These are phyloP conservation scores for Lepisosteus osseus DNA, from an alignment of 2,113 vertebrate genomes.

Conservation along the genomic window DNA sequence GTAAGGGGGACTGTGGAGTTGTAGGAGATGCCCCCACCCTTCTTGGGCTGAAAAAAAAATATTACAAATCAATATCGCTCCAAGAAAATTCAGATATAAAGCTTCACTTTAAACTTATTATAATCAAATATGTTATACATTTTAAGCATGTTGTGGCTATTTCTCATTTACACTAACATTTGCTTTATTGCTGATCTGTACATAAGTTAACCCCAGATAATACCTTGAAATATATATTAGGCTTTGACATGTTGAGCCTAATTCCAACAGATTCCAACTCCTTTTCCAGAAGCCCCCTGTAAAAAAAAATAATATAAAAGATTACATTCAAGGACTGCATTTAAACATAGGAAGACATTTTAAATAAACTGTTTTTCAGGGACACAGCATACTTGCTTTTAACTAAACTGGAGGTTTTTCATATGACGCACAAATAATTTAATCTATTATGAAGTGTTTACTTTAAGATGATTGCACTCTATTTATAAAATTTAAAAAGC, in stretches of 20 bases:
- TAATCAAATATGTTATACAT: neutral
- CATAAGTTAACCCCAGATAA: neutral
- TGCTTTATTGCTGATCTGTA: too few species aligned
- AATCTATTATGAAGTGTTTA: too few species aligned
- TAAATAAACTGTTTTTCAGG: too few species aligned
- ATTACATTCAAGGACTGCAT: neutral
- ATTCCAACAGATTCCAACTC: constrained; percentile 96
- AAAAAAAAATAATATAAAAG: constrained; percentile 10
- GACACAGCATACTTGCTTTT: too few species aligned
- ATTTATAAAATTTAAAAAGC: too few species aligned
- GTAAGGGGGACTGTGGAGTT: constrained; percentile 93
- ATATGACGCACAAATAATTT: too few species aligned
- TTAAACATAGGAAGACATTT: too few species aligned
- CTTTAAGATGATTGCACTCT: too few species aligned
- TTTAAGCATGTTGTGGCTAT: too few species aligned
- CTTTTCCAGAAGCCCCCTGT: constrained; percentile 86
- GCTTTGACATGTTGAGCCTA: constrained; percentile 87
- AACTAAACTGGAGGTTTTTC: too few species aligned
- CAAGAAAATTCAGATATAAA: neutral
- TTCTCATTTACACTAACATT: too few species aligned
- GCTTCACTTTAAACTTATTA: neutral
- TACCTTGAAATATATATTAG: constrained; percentile 99
- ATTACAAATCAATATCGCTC: neutral
- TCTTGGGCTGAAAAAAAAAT: constrained; percentile 78
- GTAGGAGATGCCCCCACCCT: constrained; percentile 94